Conservation (phyloP, 2,113 vertebrate genomes). For the Nyctereutes procyonoides region DNA sequence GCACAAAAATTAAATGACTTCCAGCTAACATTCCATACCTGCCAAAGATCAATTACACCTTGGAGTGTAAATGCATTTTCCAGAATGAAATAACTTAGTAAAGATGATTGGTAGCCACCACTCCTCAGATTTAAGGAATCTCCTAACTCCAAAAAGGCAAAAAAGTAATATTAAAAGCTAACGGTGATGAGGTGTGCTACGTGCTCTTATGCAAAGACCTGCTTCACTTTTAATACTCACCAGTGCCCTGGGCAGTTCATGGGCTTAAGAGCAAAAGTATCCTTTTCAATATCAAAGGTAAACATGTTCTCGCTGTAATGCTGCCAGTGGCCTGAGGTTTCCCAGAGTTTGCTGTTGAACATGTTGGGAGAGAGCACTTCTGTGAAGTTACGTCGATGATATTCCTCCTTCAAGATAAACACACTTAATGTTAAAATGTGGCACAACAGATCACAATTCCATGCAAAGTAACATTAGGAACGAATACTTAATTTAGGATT, state of each 20-base stretch:
- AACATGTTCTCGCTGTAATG: constrained; percentile 97
- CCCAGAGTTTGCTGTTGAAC: constrained; percentile 96
- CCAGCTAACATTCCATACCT: not conserved
- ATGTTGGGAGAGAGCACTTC: constrained; percentile 96
- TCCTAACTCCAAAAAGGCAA: not conserved
- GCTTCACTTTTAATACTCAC: constrained; percentile 83
- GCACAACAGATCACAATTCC: not conserved
- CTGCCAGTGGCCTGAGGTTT: constrained; percentile 96
- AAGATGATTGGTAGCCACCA: not conserved
- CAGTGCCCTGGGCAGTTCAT: constrained; percentile 99
- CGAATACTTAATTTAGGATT: not conserved
- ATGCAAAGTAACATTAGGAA: not conserved
- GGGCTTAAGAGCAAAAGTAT: constrained; percentile 95
- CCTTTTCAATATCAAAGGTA: constrained; percentile 94
- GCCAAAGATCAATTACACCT: not conserved
- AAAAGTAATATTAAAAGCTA: not conserved
- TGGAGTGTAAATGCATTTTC: not conserved
- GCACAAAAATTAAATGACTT: not conserved
- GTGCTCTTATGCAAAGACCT: not conserved
- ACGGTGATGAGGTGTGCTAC: not conserved
- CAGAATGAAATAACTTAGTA: not conserved
- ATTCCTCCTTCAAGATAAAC: constrained; percentile 89
- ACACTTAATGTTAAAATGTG: not conserved
- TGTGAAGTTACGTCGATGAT: constrained; percentile 91
- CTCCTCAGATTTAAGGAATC: not conserved